Evolutionary conservation across 2,113 vertebrate species (phyloP), one percentile per base, ranked within the genome.

Genomic region (Oncorhynchus masou): DNA sequence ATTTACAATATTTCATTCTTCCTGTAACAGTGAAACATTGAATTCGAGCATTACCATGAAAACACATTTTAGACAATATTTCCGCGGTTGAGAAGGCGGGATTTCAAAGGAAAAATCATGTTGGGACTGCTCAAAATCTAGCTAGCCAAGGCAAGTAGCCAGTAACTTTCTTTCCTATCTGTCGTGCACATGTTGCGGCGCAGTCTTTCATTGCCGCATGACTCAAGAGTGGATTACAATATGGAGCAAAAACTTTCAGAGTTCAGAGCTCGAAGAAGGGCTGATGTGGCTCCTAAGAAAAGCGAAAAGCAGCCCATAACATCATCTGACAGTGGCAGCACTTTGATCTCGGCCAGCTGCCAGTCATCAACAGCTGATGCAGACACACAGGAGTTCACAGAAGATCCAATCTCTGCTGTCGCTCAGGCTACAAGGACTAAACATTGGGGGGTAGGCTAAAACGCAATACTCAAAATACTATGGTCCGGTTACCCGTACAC

Each of bases 201-300:
- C 65, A 66, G 5, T 19, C 29, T 68, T 19, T 68, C 15, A 34
- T 69, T 34, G 51, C 51, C 12, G 51, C 51, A 54, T 16, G 16
- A 54, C 19, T 68, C 13, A n/a, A 6, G n/a, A 39, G 6, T 69
- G 22, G 29, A 5, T 69, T 16, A 20, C 64, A 45, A 45, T 45
- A 74, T 97, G 93, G 96, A 97, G 84, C 83, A 81, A 75, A 94
- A 92, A 9, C 80, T 97, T 8, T 94, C 95, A 0, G 87, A 90
- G 19, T 97, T 95, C 57, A 93, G 96, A 64, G 92, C 91, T n/a
- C 83, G 92, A 34, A 90, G 84, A 78, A 87, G 80, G 86, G 84
- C 81, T 1, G 75, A 84, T 51, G 78, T 79, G 0, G 75, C 68
- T 0, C 2, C 9, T 45, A 73, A 49, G 16, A 76, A 22, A 5